These are phyloP conservation scores for Psilanteris sp. DNA, from an alignment of 1,140 invertebrate genomes.

Conservation along the genomic window DNA sequence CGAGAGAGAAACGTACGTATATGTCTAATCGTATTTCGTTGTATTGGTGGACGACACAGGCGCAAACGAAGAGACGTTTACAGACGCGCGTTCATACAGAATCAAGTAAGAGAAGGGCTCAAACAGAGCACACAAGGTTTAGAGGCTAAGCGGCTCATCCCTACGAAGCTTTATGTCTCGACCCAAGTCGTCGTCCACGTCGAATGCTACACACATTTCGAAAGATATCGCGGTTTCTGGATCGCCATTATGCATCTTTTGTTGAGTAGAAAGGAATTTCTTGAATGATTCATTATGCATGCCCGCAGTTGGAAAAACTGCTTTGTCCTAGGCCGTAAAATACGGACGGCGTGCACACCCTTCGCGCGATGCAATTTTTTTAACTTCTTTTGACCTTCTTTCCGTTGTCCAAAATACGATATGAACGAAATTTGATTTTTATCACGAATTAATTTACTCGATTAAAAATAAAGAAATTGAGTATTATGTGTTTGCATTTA, in stretches of 20 bases:
- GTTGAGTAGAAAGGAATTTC: constrained; percentile 49
- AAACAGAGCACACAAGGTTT: constrained; percentile 76
- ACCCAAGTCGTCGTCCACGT: constrained; percentile 67
- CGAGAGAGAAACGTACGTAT: constrained; percentile 56
- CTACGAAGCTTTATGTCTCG: constrained; percentile 75
- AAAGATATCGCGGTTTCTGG: constrained; percentile 71
- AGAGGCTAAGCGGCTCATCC: constrained; percentile 80
- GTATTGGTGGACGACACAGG: constrained; percentile 40
- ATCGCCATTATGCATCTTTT: constrained; percentile 63
- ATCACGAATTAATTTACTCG: too few relatives aligned
- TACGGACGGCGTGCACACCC: background rate
- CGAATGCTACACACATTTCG: constrained; percentile 72
- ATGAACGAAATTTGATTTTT: too few relatives aligned
- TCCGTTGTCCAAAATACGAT: background rate
- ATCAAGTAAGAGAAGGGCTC: constrained; percentile 61
- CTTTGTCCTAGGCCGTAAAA: constrained; percentile 12
- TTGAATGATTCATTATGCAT: constrained; percentile 62
- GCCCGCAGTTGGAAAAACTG: constrained; percentile 26
- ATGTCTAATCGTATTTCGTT: constrained; percentile 20
- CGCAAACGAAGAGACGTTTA: constrained; percentile 24
- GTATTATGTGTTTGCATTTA: too few relatives aligned
- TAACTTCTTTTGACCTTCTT: constrained; percentile 4
- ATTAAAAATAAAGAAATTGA: too few relatives aligned
- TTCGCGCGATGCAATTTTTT: background rate
- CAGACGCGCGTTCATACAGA: constrained; percentile 30